Base-by-base conservation (phyloP, 2,797 vertebrate species). In the Arrhamphus sclerolepis region DNA sequence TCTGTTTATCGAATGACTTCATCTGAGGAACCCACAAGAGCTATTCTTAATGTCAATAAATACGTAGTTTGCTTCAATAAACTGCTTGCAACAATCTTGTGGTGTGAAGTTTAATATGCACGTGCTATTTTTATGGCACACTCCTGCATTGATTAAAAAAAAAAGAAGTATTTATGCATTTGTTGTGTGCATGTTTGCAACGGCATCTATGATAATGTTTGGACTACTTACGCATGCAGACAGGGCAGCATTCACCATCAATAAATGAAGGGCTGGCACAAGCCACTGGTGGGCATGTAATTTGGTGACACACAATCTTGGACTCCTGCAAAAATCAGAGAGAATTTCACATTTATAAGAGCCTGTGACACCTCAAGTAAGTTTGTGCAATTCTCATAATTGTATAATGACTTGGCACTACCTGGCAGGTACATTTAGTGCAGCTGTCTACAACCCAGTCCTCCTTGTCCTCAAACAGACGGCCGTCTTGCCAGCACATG, bases 361-460 rank as follows among this genome's bases (percentile, higher is more conserved):
- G 21, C 66, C 7, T 61, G 9, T 56, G 28, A 40, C 17, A 50
- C 72, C 17, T 18, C 19, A 22, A 14, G n/a, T 46, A 16, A 62
- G 62, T 54, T 22, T 53, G 13, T 48, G 53, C 55, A 28, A 53
- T 49, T 63, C 29, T 13, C 40, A n/a, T n/a, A n/a, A n/a, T n/a
- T 40, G 18, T 46, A 19, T n/a, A n/a, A n/a, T n/a, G n/a, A 63
- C 7, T 69, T 58, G 42, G 58, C 54, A 50, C 2, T 90, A 99
- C 98, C 96, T 95, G 94, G 88, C 98, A 99, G 74, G 93, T 94
- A 49, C 98, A 99, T 38, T 95, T 96, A 54, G 97, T 98, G 55
- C 98, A 99, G 91, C 97, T 98, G 86, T 99, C 97, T 68, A 99
- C 97, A 64, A 97, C 94, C 98, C 98, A 99, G 62, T 96, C 95